Evolutionary conservation across 2,113 vertebrate genomes (phyloP), one percentile per base, ranked within the genome.

Genomic region (Pampusana beccarii): DNA sequence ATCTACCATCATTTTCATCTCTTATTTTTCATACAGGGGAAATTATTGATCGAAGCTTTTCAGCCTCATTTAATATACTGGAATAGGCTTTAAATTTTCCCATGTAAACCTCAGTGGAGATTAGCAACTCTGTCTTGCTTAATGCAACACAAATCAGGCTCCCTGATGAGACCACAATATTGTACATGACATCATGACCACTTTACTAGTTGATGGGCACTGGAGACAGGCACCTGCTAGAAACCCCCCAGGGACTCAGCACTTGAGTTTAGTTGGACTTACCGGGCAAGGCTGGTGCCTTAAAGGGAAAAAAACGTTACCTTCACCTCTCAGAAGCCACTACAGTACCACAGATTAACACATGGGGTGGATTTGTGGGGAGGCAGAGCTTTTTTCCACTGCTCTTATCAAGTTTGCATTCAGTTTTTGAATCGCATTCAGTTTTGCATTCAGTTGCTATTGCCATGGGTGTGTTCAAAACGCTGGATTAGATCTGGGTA

Each of bases 1-100:
- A 92, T 97, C 91, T 92, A 84, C 95, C 81, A 92, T 97, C 89
- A 97, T 97, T 98, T 97, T 97, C 93, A 94, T 96, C 90, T 92
- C 82, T 97, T 95, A 93, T 90, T 96, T 97, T 97, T 96, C 94
- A 96, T 97, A 96, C 86, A 97, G 94, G 92, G 88, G 94, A 97
- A 97, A 90, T 95, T 96, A 98, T 97, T 72, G 96, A 98, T 98
- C 53, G 6, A 94, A 96, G 78, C 80, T 96, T 98, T 98, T 96
- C 96, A 96, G 86, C 66, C 66, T 97, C 88, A 91, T 97, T 98
- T 97, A 97, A 96, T 96, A 97, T 84, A 95, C 86, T 73, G 87
- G 88, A 95, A 93, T 86, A 93, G 92, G 75, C 96, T 98, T 97
- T 97, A 94, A 83, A 95, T 97, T 97, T 91, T 90, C 90, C 85